phyloP scores from a whole-genome alignment of 2,113 vertebrate genomes.

The Octodon degus region DNA sequence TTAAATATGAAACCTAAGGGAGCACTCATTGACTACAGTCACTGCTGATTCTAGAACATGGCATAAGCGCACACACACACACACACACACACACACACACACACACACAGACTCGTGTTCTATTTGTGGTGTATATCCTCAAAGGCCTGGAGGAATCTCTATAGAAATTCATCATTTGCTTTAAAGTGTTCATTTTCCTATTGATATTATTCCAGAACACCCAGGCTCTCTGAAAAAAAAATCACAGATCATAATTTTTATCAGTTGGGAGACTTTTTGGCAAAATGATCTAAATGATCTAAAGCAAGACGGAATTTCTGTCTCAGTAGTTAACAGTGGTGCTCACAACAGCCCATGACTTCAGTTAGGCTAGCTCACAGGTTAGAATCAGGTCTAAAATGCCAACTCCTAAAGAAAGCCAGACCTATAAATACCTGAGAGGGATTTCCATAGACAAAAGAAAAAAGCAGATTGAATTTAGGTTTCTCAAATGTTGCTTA shows the following conservation, averaged over 20 bases:
- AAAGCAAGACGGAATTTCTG: constrained; percentile 11
- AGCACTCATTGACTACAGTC: not conserved
- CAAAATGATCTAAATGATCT: not conserved
- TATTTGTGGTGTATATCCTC: not conserved
- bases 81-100: not conserved
- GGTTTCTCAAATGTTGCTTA: not conserved
- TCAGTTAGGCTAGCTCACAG: constrained; percentile 20
- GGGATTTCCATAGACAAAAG: not conserved
- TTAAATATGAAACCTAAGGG: constrained; percentile 1
- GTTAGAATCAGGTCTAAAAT: constrained; percentile 33
- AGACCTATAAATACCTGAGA: constrained; percentile 43
- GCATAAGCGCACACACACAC: not conserved
- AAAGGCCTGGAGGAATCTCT: not conserved
- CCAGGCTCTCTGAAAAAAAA: not conserved
- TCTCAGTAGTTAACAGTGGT: constrained; percentile 42
- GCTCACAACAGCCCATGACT: not conserved
- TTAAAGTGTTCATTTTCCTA: not conserved
- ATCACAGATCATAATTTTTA: constrained; percentile 1
- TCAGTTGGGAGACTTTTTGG: constrained; percentile 16
- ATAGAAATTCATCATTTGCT: not conserved
- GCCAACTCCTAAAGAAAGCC: not conserved
- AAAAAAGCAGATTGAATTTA: not conserved
- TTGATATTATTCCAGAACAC: not conserved
- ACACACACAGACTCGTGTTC: not conserved
- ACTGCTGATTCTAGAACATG: not conserved